Evolutionary conservation across 2,888 invertebrate species (phyloP).

Genomic region (Mesoligia furuncula): DNA sequence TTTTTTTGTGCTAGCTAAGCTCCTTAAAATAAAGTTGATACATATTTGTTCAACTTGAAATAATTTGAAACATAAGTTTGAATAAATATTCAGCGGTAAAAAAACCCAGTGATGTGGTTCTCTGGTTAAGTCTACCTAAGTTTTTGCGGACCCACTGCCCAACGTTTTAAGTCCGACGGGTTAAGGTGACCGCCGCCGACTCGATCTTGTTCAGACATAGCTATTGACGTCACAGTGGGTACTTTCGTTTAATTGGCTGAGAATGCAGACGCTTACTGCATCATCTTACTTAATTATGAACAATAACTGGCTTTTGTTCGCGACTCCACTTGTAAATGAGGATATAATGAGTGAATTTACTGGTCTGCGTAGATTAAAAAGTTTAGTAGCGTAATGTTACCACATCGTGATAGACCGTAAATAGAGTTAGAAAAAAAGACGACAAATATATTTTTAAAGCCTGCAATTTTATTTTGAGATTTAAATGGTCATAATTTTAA

Average conservation of each 20-base stretch:
- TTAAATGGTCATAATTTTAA: no score
- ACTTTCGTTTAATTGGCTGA: conserved; percentile 41
- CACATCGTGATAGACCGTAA: not conserved
- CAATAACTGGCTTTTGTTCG: conserved; percentile 30
- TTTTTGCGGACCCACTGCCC: not conserved
- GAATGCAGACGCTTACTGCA: conserved; percentile 53
- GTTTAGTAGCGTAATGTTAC: not conserved
- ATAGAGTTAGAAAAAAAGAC: not conserved
- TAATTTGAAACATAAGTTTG: no score
- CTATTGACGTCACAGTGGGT: conserved; percentile 44
- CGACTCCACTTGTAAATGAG: not conserved
- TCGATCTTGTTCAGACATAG: conserved; percentile 11
- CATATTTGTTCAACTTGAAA: no score
- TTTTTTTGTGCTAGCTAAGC: no score
- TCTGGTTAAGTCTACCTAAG: not conserved
- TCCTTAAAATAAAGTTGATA: no score
- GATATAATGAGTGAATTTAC: not conserved
- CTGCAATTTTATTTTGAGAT: not conserved
- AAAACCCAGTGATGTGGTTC: not conserved
- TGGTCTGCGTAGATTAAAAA: not conserved
- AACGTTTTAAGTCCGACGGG: not conserved
- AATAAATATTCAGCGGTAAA: not conserved
- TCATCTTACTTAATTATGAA: conserved; percentile 52
- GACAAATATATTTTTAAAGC: not conserved
- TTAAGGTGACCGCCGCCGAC: conserved; percentile 14